Percentiles rank a stretch among this genome's conserved stretches.
These are phyloP conservation scores for Melanogrammus aeglefinus DNA, from an alignment of 2,797 vertebrate genomes.

Conservation along the genomic window DNA sequence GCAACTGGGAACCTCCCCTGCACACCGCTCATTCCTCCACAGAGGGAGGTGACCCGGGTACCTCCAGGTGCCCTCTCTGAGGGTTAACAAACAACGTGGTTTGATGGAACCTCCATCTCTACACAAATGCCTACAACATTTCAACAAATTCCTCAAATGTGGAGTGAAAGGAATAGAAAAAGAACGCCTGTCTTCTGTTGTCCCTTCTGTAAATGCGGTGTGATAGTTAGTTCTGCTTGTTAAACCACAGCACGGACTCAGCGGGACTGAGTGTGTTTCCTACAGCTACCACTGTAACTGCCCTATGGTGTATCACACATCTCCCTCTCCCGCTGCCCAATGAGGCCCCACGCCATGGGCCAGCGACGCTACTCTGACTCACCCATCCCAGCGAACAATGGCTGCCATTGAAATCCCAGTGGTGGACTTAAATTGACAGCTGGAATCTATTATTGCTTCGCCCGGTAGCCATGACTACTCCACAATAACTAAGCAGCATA, in stretches of 20 bases:
- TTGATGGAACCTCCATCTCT: not conserved
- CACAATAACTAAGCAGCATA: slow-evolving; percentile 51
- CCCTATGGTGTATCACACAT: slow-evolving; percentile 64
- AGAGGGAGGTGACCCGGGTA: too few species aligned
- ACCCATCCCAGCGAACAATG: slow-evolving; percentile 67
- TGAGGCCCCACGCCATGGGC: slow-evolving; percentile 43
- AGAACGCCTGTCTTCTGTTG: not conserved
- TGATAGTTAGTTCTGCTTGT: slow-evolving; percentile 29
- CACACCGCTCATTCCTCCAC: slow-evolving; percentile 36
- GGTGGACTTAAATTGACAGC: slow-evolving; percentile 61
- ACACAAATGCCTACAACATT: not conserved
- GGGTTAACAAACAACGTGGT: not conserved
- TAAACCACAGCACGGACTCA: slow-evolving; percentile 45
- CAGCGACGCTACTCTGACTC: slow-evolving; percentile 57
- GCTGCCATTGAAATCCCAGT: slow-evolving; percentile 66
- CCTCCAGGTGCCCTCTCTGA: too few species aligned
- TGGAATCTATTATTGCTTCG: slow-evolving; percentile 62
- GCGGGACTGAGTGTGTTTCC: slow-evolving; percentile 51
- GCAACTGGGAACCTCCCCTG: slow-evolving; percentile 34
- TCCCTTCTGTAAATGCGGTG: slow-evolving; percentile 25
- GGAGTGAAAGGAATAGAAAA: not conserved
- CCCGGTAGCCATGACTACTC: slow-evolving; percentile 60
- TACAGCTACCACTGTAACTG: slow-evolving; percentile 43
- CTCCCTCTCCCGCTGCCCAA: slow-evolving; percentile 61
- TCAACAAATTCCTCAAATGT: not conserved